phyloP scores from a whole-genome alignment of 2,113 vertebrate species.

The Motacilla tschutschensis region DNA sequence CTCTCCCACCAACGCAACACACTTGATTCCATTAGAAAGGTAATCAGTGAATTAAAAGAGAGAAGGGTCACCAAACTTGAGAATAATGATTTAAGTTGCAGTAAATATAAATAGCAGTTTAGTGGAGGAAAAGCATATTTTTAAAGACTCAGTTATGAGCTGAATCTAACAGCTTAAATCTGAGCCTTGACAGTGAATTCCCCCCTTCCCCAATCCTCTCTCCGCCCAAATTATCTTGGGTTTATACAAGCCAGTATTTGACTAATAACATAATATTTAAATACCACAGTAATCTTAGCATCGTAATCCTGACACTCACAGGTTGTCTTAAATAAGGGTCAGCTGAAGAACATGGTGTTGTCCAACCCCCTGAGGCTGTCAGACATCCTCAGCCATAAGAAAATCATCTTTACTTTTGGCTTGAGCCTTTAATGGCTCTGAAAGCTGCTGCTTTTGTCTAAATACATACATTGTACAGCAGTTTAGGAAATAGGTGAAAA shows the following conservation, averaged over 20 bases:
- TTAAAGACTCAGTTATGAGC: neutral
- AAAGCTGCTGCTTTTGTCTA: constrained; percentile 74
- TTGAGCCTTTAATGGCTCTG: constrained; percentile 80
- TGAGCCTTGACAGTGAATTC: neutral
- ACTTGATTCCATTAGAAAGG: neutral
- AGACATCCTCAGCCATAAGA: constrained; percentile 64
- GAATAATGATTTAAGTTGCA: neutral
- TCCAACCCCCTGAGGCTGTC: neutral
- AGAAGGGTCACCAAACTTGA: neutral
- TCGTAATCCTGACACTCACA: constrained; percentile 37
- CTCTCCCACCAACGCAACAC: neutral
- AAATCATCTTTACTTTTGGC: constrained; percentile 71
- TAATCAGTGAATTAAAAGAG: neutral
- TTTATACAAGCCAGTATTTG: constrained; percentile 35
- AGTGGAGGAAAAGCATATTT: neutral
- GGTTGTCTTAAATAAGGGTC: constrained; percentile 55
- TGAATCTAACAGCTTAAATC: constrained; percentile 21
- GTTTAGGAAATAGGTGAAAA: constrained; percentile 67
- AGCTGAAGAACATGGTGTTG: constrained; percentile 26
- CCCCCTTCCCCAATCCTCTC: neutral
- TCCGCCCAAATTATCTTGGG: neutral
- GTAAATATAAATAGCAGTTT: neutral
- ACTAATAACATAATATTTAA: constrained; percentile 64
- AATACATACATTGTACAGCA: constrained; percentile 59
- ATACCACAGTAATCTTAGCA: constrained; percentile 58